Percentiles rank a stretch among this genome's conserved stretches.
Conservation (phyloP, 2,113 vertebrate genomes). For the Vidua macroura region DNA sequence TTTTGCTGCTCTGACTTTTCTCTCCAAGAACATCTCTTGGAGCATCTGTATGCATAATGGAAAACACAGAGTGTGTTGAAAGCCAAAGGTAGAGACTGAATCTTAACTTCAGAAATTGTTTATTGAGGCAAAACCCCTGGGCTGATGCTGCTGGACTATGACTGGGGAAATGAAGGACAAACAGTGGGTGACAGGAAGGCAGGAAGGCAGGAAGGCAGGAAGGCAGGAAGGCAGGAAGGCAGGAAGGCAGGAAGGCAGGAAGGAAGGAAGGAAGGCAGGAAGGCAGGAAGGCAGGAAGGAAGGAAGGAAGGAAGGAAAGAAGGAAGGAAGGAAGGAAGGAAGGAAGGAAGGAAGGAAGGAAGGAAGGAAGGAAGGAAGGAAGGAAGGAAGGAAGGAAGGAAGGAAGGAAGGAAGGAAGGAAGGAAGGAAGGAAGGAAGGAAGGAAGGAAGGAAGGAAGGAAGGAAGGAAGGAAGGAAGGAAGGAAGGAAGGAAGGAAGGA, state of each 20-base stretch:
- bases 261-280: not conserved
- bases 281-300: not conserved
- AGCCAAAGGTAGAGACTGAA: not conserved
- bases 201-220: no score
- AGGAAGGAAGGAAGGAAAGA: not conserved
- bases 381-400: no score
- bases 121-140: not conserved
- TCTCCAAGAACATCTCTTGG: conserved; percentile 8
- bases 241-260: not conserved
- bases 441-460: not conserved
- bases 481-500: no score
- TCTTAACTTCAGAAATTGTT: not conserved
- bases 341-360: not conserved
- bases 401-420: fast-evolving
- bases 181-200: not conserved
- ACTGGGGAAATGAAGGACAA: not conserved
- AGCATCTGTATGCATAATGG: not conserved
- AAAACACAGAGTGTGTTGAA: not conserved
- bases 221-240: not conserved
- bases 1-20: conserved; percentile 5
- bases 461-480: no score
- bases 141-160: not conserved
- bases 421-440: not conserved
- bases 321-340: not conserved
- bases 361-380: not conserved